Percentiles rank a stretch among this genome's conserved stretches.
Evolutionary conservation across 2,113 vertebrate genomes (phyloP).

Genomic region (Ceyx cyanopectus): DNA sequence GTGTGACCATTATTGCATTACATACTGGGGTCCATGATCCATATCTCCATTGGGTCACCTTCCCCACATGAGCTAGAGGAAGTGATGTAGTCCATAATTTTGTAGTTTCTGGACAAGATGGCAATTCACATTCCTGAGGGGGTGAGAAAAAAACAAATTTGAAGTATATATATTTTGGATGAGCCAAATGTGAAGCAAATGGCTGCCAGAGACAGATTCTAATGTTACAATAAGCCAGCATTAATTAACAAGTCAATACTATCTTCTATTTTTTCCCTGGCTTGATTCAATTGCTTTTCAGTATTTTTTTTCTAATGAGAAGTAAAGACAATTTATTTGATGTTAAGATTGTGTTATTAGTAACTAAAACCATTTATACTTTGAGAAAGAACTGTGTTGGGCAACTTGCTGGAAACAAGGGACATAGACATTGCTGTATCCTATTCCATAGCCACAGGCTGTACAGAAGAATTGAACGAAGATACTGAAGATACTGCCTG

Average conservation of each 20-base stretch:
- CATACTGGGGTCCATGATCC: conserved; percentile 96
- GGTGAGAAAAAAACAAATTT: not conserved
- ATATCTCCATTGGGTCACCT: conserved; percentile 89
- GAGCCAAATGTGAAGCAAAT: not conserved
- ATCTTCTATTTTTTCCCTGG: not conserved
- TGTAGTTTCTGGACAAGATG: conserved; percentile 79
- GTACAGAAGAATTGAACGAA: not conserved
- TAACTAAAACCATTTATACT: not conserved
- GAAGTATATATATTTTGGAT: not conserved
- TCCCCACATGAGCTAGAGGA: conserved; percentile 75
- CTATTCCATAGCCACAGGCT: not conserved
- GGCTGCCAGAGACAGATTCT: not conserved
- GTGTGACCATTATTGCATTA: not conserved
- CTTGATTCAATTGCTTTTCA: not conserved
- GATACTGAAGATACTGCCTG: not conserved
- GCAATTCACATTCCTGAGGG: conserved; percentile 86
- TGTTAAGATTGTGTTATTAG: not conserved
- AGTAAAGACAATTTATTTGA: not conserved
- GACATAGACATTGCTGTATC: not conserved
- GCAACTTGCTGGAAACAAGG: not conserved
- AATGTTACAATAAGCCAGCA: not conserved
- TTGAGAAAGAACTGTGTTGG: not conserved
- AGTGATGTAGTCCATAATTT: conserved; percentile 78
- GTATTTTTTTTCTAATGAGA: not conserved
- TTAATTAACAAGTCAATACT: not conserved